Evolutionary conservation across 2,113 vertebrate genomes (phyloP).

Genomic region (Cyphomyrus discorhynchus): DNA sequence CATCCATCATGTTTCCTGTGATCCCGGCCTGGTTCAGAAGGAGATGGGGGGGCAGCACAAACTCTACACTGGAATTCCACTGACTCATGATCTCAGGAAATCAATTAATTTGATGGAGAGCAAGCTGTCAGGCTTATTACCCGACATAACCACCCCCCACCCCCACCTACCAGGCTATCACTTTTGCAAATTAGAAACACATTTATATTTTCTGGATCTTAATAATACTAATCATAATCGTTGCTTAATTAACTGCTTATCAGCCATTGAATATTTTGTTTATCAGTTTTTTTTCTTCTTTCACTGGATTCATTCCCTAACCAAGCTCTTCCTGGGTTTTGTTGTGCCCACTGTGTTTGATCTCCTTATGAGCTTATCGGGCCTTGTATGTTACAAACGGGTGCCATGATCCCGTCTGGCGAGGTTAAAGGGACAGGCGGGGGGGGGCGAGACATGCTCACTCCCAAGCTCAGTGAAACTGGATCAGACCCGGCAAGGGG

Average conservation of each 20-base stretch:
- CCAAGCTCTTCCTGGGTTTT: neutral
- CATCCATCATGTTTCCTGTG: neutral
- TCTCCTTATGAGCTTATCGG: constrained; percentile 2
- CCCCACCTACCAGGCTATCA: neutral
- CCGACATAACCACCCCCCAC: neutral
- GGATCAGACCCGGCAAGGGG: neutral
- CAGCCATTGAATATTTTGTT: neutral
- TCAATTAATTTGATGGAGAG: neutral
- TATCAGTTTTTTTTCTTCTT: neutral
- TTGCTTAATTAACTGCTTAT: neutral
- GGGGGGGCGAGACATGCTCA: neutral
- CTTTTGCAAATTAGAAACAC: neutral
- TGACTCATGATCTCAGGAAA: neutral
- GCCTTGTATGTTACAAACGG: neutral
- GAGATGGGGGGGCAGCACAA: neutral
- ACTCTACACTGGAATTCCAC: neutral
- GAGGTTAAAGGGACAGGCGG: neutral
- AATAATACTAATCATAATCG: too few relatives aligned
- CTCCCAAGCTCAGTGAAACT: neutral
- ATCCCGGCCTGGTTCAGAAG: neutral
- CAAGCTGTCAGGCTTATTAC: neutral
- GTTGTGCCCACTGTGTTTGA: neutral
- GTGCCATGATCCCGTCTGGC: neutral
- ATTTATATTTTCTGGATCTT: neutral
- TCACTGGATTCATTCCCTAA: neutral